Conservation (phyloP, 2,888 invertebrate genomes). For the Lymantria monacha region DNA sequence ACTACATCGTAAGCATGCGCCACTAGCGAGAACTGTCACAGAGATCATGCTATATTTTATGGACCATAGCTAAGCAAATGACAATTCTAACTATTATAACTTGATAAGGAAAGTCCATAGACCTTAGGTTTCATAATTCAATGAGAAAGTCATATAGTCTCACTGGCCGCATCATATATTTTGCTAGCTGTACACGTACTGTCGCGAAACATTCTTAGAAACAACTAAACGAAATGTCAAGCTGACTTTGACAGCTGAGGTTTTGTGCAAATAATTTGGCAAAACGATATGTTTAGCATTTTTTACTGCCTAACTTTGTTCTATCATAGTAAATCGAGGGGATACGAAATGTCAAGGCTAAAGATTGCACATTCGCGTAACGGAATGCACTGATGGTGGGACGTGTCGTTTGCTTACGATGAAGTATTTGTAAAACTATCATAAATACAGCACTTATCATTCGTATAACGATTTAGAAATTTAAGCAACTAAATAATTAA, state of each 20-base stretch:
- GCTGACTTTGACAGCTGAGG: not conserved
- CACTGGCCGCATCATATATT: no score
- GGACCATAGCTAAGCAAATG: no score
- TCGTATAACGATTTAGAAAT: not conserved
- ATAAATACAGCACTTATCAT: not conserved
- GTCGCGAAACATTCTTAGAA: no score
- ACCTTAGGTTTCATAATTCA: no score
- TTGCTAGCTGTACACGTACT: no score
- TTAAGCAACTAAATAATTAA: not conserved
- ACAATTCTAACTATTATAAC: no score
- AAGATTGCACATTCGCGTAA: constrained; percentile 4
- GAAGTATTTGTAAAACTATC: constrained; percentile 14
- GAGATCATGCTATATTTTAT: no score
- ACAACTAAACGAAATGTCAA: not conserved
- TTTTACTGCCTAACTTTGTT: not conserved
- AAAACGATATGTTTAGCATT: not conserved
- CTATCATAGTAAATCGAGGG: constrained; percentile 2
- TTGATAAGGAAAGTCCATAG: no score
- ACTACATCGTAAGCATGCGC: no score
- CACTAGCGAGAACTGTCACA: no score
- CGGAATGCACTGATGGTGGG: constrained; percentile 17
- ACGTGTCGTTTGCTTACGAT: constrained; percentile 27
- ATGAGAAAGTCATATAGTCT: no score
- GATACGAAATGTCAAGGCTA: constrained; percentile 22
- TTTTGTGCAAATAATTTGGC: not conserved